Percentiles rank a stretch among this genome's conserved stretches.
Evolutionary conservation across 2,888 invertebrate genomes (phyloP).

Genomic region (Tyria jacobaeae): DNA sequence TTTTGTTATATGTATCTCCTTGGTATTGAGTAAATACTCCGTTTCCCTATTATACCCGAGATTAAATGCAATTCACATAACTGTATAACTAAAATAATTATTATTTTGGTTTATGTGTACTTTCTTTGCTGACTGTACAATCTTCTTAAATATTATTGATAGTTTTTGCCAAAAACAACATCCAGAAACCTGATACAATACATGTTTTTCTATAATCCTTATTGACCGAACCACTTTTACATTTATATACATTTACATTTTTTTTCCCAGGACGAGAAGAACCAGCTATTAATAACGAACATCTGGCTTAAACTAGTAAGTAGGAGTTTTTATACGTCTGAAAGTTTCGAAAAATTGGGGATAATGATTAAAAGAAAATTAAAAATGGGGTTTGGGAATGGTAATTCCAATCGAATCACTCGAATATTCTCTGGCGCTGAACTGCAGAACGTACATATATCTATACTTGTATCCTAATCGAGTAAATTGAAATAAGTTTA

Average conservation of each 20-base stretch:
- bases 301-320: slow-evolving; percentile 99
- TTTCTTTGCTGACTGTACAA: slow-evolving; percentile 6
- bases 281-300: slow-evolving; percentile 98
- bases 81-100: background rate
- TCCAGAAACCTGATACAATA: slow-evolving; percentile 38
- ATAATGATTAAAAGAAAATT: no score
- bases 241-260: slow-evolving; percentile 40
- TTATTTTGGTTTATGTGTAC: background rate
- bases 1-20: no score
- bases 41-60: background rate
- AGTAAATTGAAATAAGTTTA: background rate
- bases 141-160: slow-evolving; percentile 29
- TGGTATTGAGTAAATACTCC: background rate
- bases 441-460: background rate
- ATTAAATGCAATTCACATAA: background rate
- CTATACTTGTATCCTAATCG: no score
- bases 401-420: background rate
- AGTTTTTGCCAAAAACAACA: slow-evolving; percentile 42
- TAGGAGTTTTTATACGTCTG: slow-evolving; percentile 55
- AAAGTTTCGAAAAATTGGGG: no score
- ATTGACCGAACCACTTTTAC: slow-evolving; percentile 38
- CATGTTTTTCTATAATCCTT: slow-evolving; percentile 39
- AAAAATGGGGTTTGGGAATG: no score
- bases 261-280: slow-evolving; percentile 96
- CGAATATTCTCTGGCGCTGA: background rate